Evolutionary conservation across 2,113 vertebrate genomes (phyloP).

Genomic region (Osmerus eperlanus): DNA sequence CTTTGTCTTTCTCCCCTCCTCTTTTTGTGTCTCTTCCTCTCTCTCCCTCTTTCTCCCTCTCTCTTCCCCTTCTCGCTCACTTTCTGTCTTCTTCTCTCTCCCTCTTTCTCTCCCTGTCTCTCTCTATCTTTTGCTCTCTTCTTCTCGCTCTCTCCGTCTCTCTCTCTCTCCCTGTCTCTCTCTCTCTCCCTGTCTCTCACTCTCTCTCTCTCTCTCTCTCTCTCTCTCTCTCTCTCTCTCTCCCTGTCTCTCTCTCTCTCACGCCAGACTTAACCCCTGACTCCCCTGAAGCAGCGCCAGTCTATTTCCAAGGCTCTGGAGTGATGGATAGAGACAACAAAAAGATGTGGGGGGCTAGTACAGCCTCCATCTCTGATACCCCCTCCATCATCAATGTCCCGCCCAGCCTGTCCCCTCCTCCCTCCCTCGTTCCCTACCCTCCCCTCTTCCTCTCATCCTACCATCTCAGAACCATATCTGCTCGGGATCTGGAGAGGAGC

Average conservation of each 20-base stretch:
- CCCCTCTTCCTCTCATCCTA: conserved; percentile 56
- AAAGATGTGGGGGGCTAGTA: conserved; percentile 42
- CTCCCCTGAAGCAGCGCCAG: conserved; percentile 49
- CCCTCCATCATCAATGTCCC: conserved; percentile 73
- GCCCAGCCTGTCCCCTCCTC: conserved; percentile 66
- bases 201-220: background rate
- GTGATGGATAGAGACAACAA: conserved; percentile 30
- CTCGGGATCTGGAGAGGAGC: conserved; percentile 67
- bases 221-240: background rate
- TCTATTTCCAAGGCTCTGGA: conserved; percentile 53
- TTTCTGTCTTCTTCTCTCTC: conserved; percentile 8
- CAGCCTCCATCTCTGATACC: conserved; percentile 64
- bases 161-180: no score
- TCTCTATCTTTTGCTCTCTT: no score
- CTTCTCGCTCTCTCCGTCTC: no score
- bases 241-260: conserved; percentile 20
- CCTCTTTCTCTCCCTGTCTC: background rate
- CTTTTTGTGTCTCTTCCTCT: conserved; percentile 5
- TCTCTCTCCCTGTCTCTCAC: no score
- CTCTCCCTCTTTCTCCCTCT: background rate
- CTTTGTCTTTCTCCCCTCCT: background rate
- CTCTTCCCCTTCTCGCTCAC: background rate
- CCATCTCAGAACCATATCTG: conserved; percentile 70
- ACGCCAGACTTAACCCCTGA: conserved; percentile 54
- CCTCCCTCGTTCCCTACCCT: conserved; percentile 57